Evolutionary conservation across 2,113 vertebrate species (phyloP).

Genomic region (Ia io): DNA sequence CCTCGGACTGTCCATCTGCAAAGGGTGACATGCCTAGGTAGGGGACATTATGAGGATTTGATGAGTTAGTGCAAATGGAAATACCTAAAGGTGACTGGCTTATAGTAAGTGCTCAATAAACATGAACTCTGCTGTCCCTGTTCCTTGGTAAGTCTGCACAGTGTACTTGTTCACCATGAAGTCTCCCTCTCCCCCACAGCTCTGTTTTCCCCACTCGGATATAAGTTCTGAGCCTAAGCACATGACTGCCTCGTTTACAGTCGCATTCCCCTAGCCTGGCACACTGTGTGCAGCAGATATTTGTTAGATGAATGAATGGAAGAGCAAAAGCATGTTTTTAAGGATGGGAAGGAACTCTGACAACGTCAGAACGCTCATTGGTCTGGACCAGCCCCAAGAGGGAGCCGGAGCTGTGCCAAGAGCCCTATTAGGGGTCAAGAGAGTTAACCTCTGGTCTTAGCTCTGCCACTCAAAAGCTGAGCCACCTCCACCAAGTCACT

Average conservation of each 20-base stretch:
- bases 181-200: background rate
- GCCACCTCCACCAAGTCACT: background rate
- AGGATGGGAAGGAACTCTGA: background rate
- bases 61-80: background rate
- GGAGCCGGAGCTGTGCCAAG: background rate
- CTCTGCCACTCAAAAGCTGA: background rate
- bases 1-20: background rate
- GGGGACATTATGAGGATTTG: background rate
- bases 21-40: background rate
- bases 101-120: background rate
- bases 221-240: background rate
- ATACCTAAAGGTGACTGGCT: background rate
- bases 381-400: background rate
- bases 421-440: background rate
- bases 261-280: background rate
- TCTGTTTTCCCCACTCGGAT: background rate
- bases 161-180: background rate
- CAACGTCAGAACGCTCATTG: background rate
- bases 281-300: background rate
- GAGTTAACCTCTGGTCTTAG: background rate
- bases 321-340: background rate
- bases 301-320: constrained; percentile 16
- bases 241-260: background rate
- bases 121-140: background rate
- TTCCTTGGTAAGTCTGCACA: background rate